These are phyloP conservation scores for Mallotus villosus DNA, from an alignment of 2,797 vertebrate species.

Conservation along the genomic window DNA sequence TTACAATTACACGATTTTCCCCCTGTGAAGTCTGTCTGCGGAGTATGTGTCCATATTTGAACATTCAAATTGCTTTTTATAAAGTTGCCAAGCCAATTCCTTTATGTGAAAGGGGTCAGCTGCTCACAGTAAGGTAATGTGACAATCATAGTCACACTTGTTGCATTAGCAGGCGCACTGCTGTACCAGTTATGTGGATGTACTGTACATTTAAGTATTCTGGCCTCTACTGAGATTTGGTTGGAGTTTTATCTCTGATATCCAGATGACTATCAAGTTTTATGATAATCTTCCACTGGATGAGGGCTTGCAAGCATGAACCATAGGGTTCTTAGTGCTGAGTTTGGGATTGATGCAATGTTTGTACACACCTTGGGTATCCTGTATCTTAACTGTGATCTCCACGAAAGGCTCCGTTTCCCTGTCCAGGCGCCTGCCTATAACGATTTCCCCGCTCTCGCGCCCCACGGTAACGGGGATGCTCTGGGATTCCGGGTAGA, in stretches of 20 bases:
- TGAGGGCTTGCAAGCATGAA: constrained; percentile 41
- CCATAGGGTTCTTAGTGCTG: not conserved
- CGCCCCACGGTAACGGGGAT: constrained; percentile 77
- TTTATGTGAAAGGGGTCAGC: not conserved
- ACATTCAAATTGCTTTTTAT: too few species aligned
- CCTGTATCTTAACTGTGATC: constrained; percentile 79
- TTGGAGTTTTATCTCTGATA: constrained; percentile 10
- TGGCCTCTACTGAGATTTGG: constrained; percentile 31
- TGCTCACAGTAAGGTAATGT: not conserved
- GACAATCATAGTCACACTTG: not conserved
- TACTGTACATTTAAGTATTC: constrained; percentile 27
- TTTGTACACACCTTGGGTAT: constrained; percentile 76
- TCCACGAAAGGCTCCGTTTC: constrained; percentile 77
- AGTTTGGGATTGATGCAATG: not conserved
- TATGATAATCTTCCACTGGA: constrained; percentile 44
- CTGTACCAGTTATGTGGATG: not conserved
- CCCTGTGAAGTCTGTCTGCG: too few species aligned
- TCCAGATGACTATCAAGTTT: constrained; percentile 59
- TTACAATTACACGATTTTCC: not conserved
- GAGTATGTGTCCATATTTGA: too few species aligned
- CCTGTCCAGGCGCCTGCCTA: constrained; percentile 77
- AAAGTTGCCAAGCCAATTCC: too few species aligned
- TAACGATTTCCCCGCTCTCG: constrained; percentile 80
- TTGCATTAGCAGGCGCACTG: not conserved
- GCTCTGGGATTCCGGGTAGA: constrained; percentile 72